Evolutionary conservation across 2,113 vertebrate species (phyloP), one percentile per base, ranked within the genome.

Genomic region (Chauna torquata): DNA sequence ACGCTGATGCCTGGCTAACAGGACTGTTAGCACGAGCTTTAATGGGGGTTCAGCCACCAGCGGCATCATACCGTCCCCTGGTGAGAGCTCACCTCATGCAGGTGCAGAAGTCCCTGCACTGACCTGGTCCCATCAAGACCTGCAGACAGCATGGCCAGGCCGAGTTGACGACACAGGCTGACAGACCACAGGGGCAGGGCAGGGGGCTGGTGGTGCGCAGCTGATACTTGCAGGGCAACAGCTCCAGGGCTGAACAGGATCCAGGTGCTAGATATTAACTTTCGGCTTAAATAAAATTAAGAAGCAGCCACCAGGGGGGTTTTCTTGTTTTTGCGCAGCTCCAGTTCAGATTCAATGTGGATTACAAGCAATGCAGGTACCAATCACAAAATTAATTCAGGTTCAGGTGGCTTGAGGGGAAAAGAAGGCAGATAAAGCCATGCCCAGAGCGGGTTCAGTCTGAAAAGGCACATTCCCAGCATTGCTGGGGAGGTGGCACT

Each of bases 311-410:
- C 13, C 16, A 34, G 50, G 22, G 50, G 25, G 14, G 12, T 30
- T 25, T 54, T 82, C 50, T 70, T 49, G 8, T 12, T 68, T 22
- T 38, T 68, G 50, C 2, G 3, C 11, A 70, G 27, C 11, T 85
- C 25, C 65, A 71, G 0, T 6, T 0, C 0, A 68, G 16, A 34
- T 44, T 91, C 59, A 74, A 40, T 3, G 7, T 0, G 0, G 44
- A 15, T 20, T 80, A 45, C 11, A 55, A 75, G 32, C 27, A 84
- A 50, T 0, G 3, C 3, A 13, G 4, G 12, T 58, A 65, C 25
- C 36, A 69, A 36, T 42, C 45, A 24, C 3, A 0, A 15, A 32
- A 62, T 27, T 2, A 1, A 5, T 52, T 42, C 42, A 64, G 40
- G 34, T 50, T 66, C 30, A 81, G 18, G 12, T 42, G 34, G 34